Conservation (phyloP, 2,797 vertebrate genomes). For the Mormyrus hasselquistii region DNA sequence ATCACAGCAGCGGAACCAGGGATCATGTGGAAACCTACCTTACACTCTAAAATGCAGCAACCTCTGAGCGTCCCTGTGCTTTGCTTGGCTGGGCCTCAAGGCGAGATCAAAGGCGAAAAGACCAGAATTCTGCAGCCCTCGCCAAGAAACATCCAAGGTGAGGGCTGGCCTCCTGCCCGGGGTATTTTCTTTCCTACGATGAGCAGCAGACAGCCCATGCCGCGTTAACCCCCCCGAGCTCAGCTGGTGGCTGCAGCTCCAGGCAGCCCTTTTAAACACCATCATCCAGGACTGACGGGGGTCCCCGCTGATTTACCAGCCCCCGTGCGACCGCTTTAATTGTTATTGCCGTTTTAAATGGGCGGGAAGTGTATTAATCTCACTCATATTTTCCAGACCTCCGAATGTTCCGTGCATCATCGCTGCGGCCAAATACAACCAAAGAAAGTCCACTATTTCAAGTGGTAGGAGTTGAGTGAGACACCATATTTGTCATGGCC, state of each 20-base stretch:
- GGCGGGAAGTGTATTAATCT: not conserved
- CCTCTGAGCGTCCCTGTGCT: conserved; percentile 67
- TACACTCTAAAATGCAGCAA: conserved; percentile 69
- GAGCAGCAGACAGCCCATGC: conserved; percentile 22
- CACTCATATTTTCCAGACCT: not conserved
- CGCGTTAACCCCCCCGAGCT: conserved; percentile 50
- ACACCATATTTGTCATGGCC: not conserved
- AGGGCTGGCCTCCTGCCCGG: conserved; percentile 59
- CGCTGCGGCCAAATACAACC: not conserved
- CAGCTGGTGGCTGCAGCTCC: conserved; percentile 30
- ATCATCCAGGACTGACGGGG: conserved; percentile 30
- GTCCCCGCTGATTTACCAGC: conserved; percentile 12
- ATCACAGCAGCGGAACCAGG: conserved; percentile 56
- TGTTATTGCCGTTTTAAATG: not conserved
- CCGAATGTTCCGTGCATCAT: not conserved
- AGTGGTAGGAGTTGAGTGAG: not conserved
- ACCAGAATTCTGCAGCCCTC: conserved; percentile 59
- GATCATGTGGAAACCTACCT: conserved; percentile 70
- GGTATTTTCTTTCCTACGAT: conserved; percentile 69
- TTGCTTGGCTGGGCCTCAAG: conserved; percentile 59
- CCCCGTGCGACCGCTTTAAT: not conserved
- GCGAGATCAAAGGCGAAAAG: conserved; percentile 61
- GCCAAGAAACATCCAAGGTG: conserved; percentile 64
- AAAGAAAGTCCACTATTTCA: not conserved
- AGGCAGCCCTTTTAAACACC: conserved; percentile 15